phyloP scores from a whole-genome alignment of 1,140 invertebrate species.

The Drosophila repleta region DNA sequence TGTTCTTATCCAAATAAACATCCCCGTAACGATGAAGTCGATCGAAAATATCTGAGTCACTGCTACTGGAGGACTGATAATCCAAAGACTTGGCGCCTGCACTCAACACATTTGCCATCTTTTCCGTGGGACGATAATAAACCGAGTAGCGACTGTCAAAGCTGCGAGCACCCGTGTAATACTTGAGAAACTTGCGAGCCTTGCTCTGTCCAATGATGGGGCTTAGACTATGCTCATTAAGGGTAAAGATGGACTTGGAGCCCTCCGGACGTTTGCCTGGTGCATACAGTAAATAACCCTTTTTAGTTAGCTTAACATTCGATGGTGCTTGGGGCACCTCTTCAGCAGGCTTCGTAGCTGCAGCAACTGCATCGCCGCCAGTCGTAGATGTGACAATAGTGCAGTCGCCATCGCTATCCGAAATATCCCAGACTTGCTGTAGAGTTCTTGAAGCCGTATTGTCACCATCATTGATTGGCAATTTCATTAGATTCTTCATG shows the following conservation, averaged over 20 bases:
- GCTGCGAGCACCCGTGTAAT: conserved; percentile 57
- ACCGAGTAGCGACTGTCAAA: conserved; percentile 64
- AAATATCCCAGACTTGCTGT: not conserved
- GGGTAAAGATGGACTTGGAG: conserved; percentile 39
- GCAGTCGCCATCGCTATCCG: conserved; percentile 55
- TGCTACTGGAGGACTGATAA: conserved; percentile 24
- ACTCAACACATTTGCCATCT: conserved; percentile 22
- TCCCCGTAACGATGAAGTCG: conserved; percentile 52
- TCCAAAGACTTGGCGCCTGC: conserved; percentile 15
- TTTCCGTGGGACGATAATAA: conserved; percentile 64
- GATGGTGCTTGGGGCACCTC: not conserved
- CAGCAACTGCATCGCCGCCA: conserved; percentile 24
- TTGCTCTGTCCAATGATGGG: conserved; percentile 57
- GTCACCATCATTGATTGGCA: no score
- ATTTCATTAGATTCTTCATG: not conserved
- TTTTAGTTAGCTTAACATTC: conserved; percentile 39
- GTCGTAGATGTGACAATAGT: conserved; percentile 72
- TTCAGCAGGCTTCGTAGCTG: no score
- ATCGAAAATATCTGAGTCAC: conserved; percentile 63
- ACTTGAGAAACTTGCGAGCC: conserved; percentile 64
- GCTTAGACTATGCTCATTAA: conserved; percentile 58
- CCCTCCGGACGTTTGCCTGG: conserved; percentile 3
- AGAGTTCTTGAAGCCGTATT: no score
- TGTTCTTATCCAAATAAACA: conserved; percentile 46
- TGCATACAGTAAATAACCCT: conserved; percentile 63